Evolutionary conservation across 2,888 invertebrate genomes (phyloP), one percentile per base, ranked within the genome.

Genomic region (Tromatobia lineatoria): DNA sequence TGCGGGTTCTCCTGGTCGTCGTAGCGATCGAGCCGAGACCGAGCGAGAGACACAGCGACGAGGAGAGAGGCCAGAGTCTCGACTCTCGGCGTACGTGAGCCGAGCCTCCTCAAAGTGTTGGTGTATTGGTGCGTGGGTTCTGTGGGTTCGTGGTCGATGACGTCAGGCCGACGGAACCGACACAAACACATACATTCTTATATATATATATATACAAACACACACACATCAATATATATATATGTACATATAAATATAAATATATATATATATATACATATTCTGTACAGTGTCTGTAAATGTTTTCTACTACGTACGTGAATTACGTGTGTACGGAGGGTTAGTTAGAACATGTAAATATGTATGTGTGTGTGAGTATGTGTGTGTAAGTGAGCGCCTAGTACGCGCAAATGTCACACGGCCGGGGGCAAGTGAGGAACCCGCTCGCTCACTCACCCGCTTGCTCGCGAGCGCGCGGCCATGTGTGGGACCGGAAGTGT

Each of bases 401-500:
- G 81, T 70, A 78, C 61, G 75, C 77, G 73, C 79, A 82, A 85
- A 86, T 86, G 88, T 90, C 89, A 87, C 84, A 85, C 82, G 85
- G 78, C 83, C 84, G 71, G 66, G 61, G 71, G 67, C 82, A 82
- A 79, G 82, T 69, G 77, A 80, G 69, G 83, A 86, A 83, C 79
- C 82, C 77, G 81, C 50, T 73, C 54, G 76, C 45, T 59, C 59
- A 34, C 29, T 47, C 47, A 47, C 47, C 42, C 61, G 85, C 88
- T 61, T 20, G 64, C 64, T 82, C 80, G 86, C 82, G 88, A 88
- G 86, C 86, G 88, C 87, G 81, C 88, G 90, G 90, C 90, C 91
- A 92, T 93, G 93, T 93, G 93, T 94, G 92, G 91, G 93, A 93
- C 93, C 93, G 93, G 93, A 93, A 93, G 93, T 92, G 88, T 88